Conservation (phyloP, 2,888 invertebrate species). For the Caenorhabditis doughertyi region DNA sequence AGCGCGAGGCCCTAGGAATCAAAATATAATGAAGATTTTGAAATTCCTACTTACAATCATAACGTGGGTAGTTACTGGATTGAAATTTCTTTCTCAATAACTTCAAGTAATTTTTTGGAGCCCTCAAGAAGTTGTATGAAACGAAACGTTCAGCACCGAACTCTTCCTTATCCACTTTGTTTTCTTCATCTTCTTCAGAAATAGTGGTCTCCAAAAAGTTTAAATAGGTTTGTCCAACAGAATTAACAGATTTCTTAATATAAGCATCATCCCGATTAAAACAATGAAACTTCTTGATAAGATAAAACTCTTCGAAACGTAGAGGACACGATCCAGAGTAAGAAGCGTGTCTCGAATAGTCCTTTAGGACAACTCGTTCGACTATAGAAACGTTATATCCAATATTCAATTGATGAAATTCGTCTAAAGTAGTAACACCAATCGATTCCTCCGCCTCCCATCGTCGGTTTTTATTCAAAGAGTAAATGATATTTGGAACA, state of each 20-base stretch:
- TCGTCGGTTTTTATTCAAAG: conserved; percentile 17
- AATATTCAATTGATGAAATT: neutral
- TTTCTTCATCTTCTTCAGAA: neutral
- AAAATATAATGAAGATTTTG: neutral
- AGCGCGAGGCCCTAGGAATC: conserved; percentile 25
- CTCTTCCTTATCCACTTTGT: neutral
- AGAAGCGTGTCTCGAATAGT: neutral
- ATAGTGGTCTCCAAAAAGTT: neutral
- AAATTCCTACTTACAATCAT: conserved; percentile 4
- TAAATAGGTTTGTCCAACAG: neutral
- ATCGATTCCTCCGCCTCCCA: conserved; percentile 12
- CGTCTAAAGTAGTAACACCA: neutral
- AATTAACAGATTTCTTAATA: neutral
- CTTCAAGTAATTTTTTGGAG: neutral
- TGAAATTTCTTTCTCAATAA: neutral
- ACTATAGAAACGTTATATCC: neutral
- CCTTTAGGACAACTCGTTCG: neutral
- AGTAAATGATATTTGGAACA: neutral
- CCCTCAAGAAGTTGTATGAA: neutral
- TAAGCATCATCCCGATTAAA: neutral
- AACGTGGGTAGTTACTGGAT: neutral
- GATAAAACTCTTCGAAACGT: conserved; percentile 3
- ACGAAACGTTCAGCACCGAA: neutral
- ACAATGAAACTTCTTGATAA: neutral
- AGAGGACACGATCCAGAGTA: neutral